These are phyloP conservation scores for Sebastes taczanowskii DNA, from an alignment of 2,797 vertebrate genomes.

Conservation along the genomic window DNA sequence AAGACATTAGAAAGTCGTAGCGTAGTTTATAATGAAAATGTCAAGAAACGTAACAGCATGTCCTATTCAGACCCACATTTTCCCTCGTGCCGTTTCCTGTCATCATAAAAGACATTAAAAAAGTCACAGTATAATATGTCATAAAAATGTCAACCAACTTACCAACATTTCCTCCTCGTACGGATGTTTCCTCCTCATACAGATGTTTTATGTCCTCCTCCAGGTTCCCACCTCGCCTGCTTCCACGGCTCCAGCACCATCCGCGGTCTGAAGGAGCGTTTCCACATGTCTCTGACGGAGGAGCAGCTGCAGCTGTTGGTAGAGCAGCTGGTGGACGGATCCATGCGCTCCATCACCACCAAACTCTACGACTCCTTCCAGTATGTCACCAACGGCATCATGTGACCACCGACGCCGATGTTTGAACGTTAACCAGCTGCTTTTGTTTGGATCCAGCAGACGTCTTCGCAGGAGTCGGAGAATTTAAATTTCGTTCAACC, in stretches of 20 bases:
- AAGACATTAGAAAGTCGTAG: no score
- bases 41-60: no score
- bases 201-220: fast-evolving
- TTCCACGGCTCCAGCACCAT: slow-evolving; percentile 96
- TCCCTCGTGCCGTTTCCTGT: no score
- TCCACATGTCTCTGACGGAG: slow-evolving; percentile 98
- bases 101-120: no score
- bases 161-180: background rate
- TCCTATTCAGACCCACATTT: no score
- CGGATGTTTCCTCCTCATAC: background rate
- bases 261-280: slow-evolving; percentile 93
- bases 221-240: slow-evolving; percentile 94
- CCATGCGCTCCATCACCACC: slow-evolving; percentile 95
- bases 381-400: slow-evolving; percentile 99
- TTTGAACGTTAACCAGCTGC: background rate
- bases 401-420: slow-evolving; percentile 78
- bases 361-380: slow-evolving; percentile 97
- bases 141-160: no score
- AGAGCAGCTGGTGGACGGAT: slow-evolving; percentile 94
- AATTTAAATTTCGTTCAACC: no score
- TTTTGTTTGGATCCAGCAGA: background rate
- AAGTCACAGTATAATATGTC: no score
- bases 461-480: no score
- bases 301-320: slow-evolving; percentile 95
- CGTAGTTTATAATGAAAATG: no score